Base-by-base conservation (phyloP, 2,113 vertebrate species). In the Platysteira castanea region DNA sequence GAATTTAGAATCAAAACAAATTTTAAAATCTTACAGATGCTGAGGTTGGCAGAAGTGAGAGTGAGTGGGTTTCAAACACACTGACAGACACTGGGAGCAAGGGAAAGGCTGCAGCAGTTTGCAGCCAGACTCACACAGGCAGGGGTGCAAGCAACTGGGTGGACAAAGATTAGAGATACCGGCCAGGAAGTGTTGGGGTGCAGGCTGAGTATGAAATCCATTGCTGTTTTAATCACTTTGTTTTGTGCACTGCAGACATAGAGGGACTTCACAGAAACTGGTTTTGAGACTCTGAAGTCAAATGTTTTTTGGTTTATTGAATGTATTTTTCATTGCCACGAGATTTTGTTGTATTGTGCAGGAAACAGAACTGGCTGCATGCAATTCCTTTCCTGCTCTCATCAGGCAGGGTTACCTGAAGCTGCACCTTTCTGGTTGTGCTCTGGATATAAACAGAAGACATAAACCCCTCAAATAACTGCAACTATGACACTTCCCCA, bases 1-100 rank as follows among this genome's bases (percentile, higher is more conserved):
- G 76, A 77, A 81, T 63, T 84, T 42, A 63, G 68, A 60, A 92
- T 81, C 26, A 86, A 88, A 94, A 47, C 17, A 35, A 42, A 63
- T 70, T 69, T 64, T 28, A 54, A 92, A 90, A 54, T 17, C 19
- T 59, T 59, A 33, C 14, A 54, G 27, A 77, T 70, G 52, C 60
- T 86, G 83, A 88, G 28, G 33, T 41, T 84, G 47, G 35, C 59
- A 89, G 50, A 88, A 80, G 30, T 35, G 42, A 80, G 33, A 64
- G 26, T 1, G 4, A 76, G 31, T 31, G 31, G 14, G 4, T 92
- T 86, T 86, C 46, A 53, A 88, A 83, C 7, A 14, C 19, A 10
- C 28, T 92, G 61, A 20, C 20, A 79, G 49, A 33, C 26, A 20
- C 13, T 16, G 8, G 15, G 20, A 93, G 19, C 31, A 93, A 80